phyloP scores from a whole-genome alignment of 1,140 invertebrate species.

The Phocides pigmalion region DNA sequence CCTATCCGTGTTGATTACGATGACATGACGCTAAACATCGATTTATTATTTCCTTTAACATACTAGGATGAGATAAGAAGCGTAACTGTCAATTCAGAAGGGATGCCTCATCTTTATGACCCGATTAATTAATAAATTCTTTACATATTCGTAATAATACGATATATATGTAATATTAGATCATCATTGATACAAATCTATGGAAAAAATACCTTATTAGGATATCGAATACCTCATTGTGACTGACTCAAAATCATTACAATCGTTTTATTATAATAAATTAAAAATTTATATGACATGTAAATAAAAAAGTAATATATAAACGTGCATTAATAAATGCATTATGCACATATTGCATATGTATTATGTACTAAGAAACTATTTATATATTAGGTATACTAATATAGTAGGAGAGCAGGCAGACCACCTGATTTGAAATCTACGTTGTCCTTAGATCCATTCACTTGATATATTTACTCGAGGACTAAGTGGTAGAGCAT shows the following conservation, averaged over 20 bases:
- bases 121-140: slow-evolving; percentile 6
- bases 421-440: too few relatives aligned
- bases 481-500: too few relatives aligned
- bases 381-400: too few relatives aligned
- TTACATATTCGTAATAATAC: slow-evolving; percentile 10
- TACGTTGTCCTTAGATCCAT: too few relatives aligned
- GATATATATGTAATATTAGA: slow-evolving; percentile 2
- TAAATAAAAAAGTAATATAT: too few relatives aligned
- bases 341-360: too few relatives aligned
- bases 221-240: neutral
- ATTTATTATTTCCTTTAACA: slow-evolving; percentile 34
- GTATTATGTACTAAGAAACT: too few relatives aligned
- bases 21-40: slow-evolving; percentile 27
- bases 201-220: slow-evolving; percentile 10
- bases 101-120: slow-evolving; percentile 22
- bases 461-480: too few relatives aligned
- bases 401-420: too few relatives aligned
- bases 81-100: slow-evolving; percentile 24
- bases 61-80: slow-evolving; percentile 23
- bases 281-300: neutral
- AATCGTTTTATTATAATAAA: neutral
- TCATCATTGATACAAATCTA: neutral
- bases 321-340: too few relatives aligned
- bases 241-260: neutral
- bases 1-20: slow-evolving; percentile 28